Evolutionary conservation across 2,797 vertebrate genomes (phyloP).

Genomic region (Poeciliopsis infans): DNA sequence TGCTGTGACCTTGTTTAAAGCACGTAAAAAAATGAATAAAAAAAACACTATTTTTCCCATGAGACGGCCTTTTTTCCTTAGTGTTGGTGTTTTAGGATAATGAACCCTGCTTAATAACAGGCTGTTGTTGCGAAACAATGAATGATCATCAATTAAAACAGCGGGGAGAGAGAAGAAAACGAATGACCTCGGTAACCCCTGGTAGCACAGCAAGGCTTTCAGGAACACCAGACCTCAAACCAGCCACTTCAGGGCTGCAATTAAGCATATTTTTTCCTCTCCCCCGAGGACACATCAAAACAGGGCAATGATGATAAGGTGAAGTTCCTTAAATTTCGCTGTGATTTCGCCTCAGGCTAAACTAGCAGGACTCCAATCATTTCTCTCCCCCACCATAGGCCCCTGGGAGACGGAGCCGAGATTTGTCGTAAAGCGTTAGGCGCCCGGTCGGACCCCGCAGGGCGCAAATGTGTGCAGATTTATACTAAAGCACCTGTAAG

Average conservation of each 20-base stretch:
- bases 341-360: conserved; percentile 58
- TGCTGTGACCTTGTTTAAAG: conserved; percentile 72
- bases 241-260: conserved; percentile 50
- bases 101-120: conserved; percentile 72
- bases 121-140: conserved; percentile 67
- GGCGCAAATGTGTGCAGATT: conserved; percentile 31
- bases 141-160: conserved; percentile 76
- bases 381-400: conserved; percentile 54
- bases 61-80: conserved; percentile 51
- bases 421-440: conserved; percentile 38
- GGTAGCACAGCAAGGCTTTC: conserved; percentile 30
- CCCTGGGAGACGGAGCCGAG: conserved; percentile 32
- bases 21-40: conserved; percentile 38
- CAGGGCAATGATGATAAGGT: conserved; percentile 57
- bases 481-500: conserved; percentile 34
- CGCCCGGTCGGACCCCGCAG: conserved; percentile 29
- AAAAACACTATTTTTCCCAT: conserved; percentile 45
- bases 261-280: conserved; percentile 63
- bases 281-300: conserved; percentile 59
- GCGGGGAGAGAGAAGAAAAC: conserved; percentile 55
- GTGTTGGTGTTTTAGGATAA: conserved; percentile 66
- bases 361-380: conserved; percentile 55
- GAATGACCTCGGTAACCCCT: conserved; percentile 63
- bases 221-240: conserved; percentile 9
- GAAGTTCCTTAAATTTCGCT: conserved; percentile 62